Base-by-base conservation (phyloP, 2,113 vertebrate genomes). In the Microcebus murinus region DNA sequence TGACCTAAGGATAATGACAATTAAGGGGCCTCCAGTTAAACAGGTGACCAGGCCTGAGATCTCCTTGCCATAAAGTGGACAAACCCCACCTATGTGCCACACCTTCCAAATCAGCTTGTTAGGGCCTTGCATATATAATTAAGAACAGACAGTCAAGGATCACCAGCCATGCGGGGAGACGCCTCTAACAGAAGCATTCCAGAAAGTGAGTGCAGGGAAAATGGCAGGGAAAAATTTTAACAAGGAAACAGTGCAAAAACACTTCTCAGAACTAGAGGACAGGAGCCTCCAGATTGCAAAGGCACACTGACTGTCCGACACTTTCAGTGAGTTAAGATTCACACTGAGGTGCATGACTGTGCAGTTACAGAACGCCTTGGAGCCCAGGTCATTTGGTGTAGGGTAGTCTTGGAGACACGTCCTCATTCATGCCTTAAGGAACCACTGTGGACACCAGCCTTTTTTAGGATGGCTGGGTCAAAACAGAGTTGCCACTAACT, bases 241-340 rank as follows among this genome's bases (percentile, higher is more conserved):
- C 13, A 71, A 70, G 9, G 71, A 63, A 87, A 63, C 13, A 27
- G 29, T 25, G 3, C 67, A 77, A 50, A 45, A 55, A 20, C 6
- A n/a, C 59, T 84, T 48, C 39, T 74, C 39, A 45, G 57, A 90
- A 90, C 34, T 20, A 39, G 52, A 83, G 29, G 27, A 18, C 13
- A 57, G 29, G 31, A 0, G 6, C 52, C 70, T 67, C 4, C 27
- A 52, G 61, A 10, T 18, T 34, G 39, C 50, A 77, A 85, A 95
- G 55, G 14, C 7, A 3, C 1, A 31, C 29, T 5, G 14, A 25
- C 31, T n/a, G 6, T 17, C 7, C 9, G 36, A 3, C 39, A 29
- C 18, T 39, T 80, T 18, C n/a, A 25, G 29, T 42, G 27, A 87
- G 68, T 61, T 15, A 31, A 73, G 7, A n/a, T 65, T 18, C 27